Base-by-base conservation (phyloP, 2,797 vertebrate species). In the Myotis myotis region DNA sequence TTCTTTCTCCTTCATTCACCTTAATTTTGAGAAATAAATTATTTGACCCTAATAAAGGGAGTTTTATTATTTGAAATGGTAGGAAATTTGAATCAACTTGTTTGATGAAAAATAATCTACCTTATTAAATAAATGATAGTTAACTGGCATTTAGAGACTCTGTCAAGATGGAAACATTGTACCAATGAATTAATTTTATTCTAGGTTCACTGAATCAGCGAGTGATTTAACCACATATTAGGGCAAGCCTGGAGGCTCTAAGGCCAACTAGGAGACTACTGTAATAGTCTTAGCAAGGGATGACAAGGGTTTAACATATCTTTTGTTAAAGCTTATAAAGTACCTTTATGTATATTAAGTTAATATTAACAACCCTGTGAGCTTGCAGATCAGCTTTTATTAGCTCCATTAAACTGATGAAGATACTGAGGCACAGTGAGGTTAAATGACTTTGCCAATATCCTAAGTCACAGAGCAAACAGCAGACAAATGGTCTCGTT, bases 101-200 rank as follows among this genome's bases (percentile, higher is more conserved):
- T 85, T 66, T 72, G 75, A 41, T 92, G 60, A 94, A 88, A 96
- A 92, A 44, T 83, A 91, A 91, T 57, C 62, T 81, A 68, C 15
- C 6, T 82, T 71, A 36, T 81, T 84, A 94, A 55, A 41, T 84
- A 91, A 86, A 74, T 55, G 22, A 53, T 4, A 74, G 66, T 78
- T 95, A 95, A 96, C 12, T 53, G 79, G 55, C 66, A 53, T 86
- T 92, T 19, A 70, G 28, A 93, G n/a, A 91, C 23, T 89, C 11
- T 92, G 36, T 84, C 33, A 82, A 79, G 28, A 90, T 28, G 22
- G 47, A 92, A 95, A 85, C 47, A 87, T 3, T 62, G 9, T 44
- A 91, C 2, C 53, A 95, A 68, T 60, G 49, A 80, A 38, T 90
- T 84, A 62, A 74, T 80, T 95, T 96, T 87, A 93, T 82, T 96